Conservation (phyloP, 2,888 invertebrate genomes). For the Zaprionus bogoriensis region DNA sequence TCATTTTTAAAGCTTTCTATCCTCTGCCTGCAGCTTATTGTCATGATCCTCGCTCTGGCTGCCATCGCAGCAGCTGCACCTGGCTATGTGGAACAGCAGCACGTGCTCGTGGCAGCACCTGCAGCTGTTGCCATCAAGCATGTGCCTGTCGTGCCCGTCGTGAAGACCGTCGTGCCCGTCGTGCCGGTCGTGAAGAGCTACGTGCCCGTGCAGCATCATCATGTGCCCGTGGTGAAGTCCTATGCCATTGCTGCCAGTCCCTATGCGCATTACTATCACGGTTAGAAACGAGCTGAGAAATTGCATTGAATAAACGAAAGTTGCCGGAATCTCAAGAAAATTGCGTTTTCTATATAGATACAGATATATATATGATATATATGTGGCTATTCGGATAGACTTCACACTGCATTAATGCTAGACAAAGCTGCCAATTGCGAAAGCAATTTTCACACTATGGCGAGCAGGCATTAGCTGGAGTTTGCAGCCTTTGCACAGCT, state of each 20-base stretch:
- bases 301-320: neutral
- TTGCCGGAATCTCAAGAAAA: neutral
- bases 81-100: conserved; percentile 30
- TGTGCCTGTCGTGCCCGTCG: conserved; percentile 16
- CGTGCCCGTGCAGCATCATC: neutral
- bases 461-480: no score
- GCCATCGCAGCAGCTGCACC: conserved; percentile 40
- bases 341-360: neutral
- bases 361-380: no score
- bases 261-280: conserved; percentile 18
- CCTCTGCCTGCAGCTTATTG: conserved; percentile 27
- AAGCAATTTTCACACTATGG: conserved; percentile 10
- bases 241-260: conserved; percentile 2
- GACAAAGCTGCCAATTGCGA: neutral
- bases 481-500: no score
- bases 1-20: neutral
- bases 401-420: neutral
- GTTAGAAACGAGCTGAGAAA: neutral
- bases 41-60: conserved; percentile 32
- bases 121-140: conserved; percentile 26
- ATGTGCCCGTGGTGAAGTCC: conserved; percentile 20
- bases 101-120: conserved; percentile 14
- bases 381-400: no score
- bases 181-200: conserved; percentile 13
- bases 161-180: conserved; percentile 10